Evolutionary conservation across 2,797 vertebrate species (phyloP).

Genomic region (Microcaecilia unicolor): DNA sequence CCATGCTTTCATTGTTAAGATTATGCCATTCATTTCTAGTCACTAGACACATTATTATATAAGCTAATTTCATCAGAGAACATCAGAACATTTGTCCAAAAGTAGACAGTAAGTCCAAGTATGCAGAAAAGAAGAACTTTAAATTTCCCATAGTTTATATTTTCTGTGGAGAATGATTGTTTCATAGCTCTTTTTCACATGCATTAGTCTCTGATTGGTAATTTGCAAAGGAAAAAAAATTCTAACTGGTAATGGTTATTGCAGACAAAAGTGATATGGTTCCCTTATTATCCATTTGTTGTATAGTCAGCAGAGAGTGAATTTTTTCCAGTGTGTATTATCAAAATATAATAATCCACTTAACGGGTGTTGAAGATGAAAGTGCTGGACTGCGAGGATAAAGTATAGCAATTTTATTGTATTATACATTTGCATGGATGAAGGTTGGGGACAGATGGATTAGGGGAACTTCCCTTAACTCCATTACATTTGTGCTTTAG

Average conservation of each 20-base stretch:
- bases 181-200: conserved; percentile 14
- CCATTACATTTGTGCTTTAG: too few species aligned
- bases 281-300: conserved; percentile 14
- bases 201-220: too few species aligned
- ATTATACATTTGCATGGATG: too few species aligned
- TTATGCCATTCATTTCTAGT: conserved; percentile 2
- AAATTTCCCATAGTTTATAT: background rate
- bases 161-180: conserved; percentile 6
- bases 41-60: conserved; percentile 5
- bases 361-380: too few species aligned
- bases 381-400: too few species aligned
- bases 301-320: background rate
- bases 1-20: conserved; percentile 1
- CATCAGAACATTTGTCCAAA: conserved; percentile 36
- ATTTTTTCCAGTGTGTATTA: too few species aligned
- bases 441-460: too few species aligned
- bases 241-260: conserved; percentile 19
- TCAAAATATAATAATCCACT: too few species aligned
- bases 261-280: conserved; percentile 5
- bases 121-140: conserved; percentile 4
- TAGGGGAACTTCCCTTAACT: too few species aligned
- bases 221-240: conserved; percentile 25
- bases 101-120: conserved; percentile 13
- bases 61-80: conserved; percentile 13
- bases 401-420: too few species aligned